Evolutionary conservation across 2,797 vertebrate genomes (phyloP).

Genomic region (Philypnodon macrostomus): DNA sequence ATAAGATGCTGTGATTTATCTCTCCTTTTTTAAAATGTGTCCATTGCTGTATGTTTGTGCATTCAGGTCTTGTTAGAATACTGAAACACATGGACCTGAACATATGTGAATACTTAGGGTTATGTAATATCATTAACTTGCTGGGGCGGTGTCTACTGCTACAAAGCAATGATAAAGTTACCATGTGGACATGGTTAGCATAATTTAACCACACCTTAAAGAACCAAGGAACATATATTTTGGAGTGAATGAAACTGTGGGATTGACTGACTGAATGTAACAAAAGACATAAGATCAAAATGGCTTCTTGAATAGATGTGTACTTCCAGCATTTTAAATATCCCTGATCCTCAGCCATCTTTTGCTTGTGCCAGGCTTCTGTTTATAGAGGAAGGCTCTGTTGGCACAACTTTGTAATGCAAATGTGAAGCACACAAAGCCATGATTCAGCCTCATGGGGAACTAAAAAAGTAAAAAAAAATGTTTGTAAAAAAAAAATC

Average conservation of each 20-base stretch:
- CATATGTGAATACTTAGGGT: conserved; percentile 2
- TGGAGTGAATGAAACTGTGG: no score
- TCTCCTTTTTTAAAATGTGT: no score
- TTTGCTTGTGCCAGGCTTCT: conserved; percentile 28
- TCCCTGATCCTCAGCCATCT: conserved; percentile 2
- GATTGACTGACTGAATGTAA: no score
- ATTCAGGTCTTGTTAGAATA: no score
- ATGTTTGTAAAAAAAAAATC: no score
- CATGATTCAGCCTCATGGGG: neutral
- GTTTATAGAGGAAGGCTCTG: conserved; percentile 29
- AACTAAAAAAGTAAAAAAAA: neutral
- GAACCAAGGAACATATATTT: no score
- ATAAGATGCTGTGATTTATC: no score
- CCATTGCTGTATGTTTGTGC: no score
- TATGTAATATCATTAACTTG: neutral
- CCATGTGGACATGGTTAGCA: neutral
- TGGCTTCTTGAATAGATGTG: conserved; percentile 34
- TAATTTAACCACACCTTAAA: neutral
- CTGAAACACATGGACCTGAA: no score
- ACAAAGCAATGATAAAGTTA: neutral
- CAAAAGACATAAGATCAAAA: conserved; percentile 1
- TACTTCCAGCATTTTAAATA: conserved; percentile 39
- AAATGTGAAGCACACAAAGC: neutral
- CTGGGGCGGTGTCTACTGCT: conserved; percentile 7
- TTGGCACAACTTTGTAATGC: conserved; percentile 30